phyloP scores from a whole-genome alignment of 2,797 vertebrate species.

The Ambastaia sidthimunki region DNA sequence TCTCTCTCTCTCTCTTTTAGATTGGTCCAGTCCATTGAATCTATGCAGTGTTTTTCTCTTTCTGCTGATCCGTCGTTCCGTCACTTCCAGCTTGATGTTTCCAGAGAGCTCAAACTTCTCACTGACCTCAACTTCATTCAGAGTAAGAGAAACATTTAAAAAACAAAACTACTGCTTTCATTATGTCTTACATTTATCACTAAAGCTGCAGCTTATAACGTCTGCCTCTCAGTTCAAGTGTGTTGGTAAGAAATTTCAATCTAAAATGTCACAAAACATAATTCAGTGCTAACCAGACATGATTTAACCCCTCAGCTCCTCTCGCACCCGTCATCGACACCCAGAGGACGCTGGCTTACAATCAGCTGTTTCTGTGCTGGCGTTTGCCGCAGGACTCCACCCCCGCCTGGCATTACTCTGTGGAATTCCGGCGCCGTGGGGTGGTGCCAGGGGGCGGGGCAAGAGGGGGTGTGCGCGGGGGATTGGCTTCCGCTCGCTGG shows the following conservation, averaged over 20 bases:
- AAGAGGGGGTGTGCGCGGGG: conserved; percentile 83
- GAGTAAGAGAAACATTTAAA: conserved; percentile 73
- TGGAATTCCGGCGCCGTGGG: conserved; percentile 90
- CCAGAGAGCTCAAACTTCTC: conserved; percentile 90
- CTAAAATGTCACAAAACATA: background rate
- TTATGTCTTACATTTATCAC: too few species aligned
- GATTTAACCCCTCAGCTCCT: conserved; percentile 77
- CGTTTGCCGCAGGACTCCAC: conserved; percentile 87
- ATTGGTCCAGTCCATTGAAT: conserved; percentile 87
- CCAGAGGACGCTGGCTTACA: conserved; percentile 92
- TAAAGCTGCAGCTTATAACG: too few species aligned
- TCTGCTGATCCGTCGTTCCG: conserved; percentile 89
- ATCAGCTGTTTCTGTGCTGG: conserved; percentile 97
- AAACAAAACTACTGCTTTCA: background rate
- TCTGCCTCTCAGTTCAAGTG: background rate
- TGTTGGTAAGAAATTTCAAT: background rate
- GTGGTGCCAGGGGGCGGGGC: conserved; percentile 78
- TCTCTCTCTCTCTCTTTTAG: conserved; percentile 66
- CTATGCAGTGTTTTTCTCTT: conserved; percentile 88
- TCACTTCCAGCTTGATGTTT: conserved; percentile 92
- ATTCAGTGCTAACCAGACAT: background rate
- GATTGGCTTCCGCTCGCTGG: conserved; percentile 80
- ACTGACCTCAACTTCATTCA: conserved; percentile 89
- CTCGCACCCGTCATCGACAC: conserved; percentile 94
- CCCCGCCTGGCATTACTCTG: conserved; percentile 90